Evolutionary conservation across 2,113 vertebrate genomes (phyloP).

Genomic region (Perca fluviatilis): DNA sequence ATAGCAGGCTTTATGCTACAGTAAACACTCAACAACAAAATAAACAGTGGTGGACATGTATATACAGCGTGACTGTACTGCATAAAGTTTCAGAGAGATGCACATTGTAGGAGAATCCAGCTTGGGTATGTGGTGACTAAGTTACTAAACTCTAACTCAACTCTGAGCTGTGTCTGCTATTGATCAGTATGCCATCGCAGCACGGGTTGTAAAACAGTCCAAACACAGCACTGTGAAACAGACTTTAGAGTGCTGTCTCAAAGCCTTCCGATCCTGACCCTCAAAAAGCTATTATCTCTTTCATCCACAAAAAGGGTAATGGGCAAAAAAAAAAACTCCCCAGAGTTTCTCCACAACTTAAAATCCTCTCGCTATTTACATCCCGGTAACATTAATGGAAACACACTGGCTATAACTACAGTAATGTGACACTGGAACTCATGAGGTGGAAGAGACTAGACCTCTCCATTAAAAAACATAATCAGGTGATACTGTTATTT

Average conservation of each 20-base stretch:
- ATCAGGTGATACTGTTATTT: conserved; percentile 27
- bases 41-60: conserved; percentile 55
- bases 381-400: conserved; percentile 16
- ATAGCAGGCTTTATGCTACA: conserved; percentile 46
- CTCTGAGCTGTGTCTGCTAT: conserved; percentile 64
- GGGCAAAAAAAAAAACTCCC: conserved; percentile 43
- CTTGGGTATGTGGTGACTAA: conserved; percentile 35
- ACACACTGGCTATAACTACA: conserved; percentile 28
- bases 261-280: conserved; percentile 47
- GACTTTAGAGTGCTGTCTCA: conserved; percentile 13
- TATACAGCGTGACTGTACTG: conserved; percentile 36
- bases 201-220: conserved; percentile 60
- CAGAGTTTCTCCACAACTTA: conserved; percentile 53
- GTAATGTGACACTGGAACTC: conserved; percentile 31
- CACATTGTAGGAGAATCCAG: conserved; percentile 31
- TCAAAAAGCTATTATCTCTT: conserved; percentile 24
- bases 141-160: conserved; percentile 29
- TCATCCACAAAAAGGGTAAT: conserved; percentile 39
- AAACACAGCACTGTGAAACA: conserved; percentile 26
- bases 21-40: conserved; percentile 49
- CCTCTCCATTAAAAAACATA: conserved; percentile 25
- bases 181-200: conserved; percentile 73
- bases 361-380: conserved; percentile 48
- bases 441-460: conserved; percentile 37
- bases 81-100: conserved; percentile 44